These are phyloP conservation scores for Pyrgus malvae DNA, from an alignment of 2,888 invertebrate genomes.

Conservation along the genomic window DNA sequence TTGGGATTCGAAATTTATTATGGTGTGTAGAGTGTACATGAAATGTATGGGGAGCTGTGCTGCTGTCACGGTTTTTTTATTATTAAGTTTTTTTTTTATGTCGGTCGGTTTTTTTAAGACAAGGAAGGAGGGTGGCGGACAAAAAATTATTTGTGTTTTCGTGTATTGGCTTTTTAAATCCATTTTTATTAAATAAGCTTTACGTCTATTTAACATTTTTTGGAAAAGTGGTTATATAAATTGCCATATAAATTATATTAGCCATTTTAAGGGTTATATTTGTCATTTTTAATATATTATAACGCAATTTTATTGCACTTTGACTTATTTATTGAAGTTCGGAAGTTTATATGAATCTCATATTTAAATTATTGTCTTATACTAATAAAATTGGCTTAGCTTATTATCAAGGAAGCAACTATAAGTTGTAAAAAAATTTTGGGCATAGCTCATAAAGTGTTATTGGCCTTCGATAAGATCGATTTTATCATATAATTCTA, in stretches of 20 bases:
- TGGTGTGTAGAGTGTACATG: slow-evolving; percentile 16
- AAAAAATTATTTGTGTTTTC: neutral
- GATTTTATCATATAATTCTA: neutral
- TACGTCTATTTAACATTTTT: too few relatives aligned
- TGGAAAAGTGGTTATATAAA: too few relatives aligned
- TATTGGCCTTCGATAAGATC: neutral
- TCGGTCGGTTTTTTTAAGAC: neutral
- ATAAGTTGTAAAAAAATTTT: neutral
- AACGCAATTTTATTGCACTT: too few relatives aligned
- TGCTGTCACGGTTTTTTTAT: slow-evolving; percentile 15
- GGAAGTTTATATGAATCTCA: too few relatives aligned
- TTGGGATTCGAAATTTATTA: slow-evolving; percentile 13
- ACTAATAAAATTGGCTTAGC: neutral
- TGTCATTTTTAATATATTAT: too few relatives aligned
- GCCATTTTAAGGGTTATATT: too few relatives aligned
- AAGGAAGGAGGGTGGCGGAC: too few relatives aligned
- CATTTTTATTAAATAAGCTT: too few relatives aligned
- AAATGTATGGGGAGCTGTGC: slow-evolving; percentile 32
- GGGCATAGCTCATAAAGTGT: neutral
- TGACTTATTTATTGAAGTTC: too few relatives aligned
- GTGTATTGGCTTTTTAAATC: too few relatives aligned
- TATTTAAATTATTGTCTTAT: too few relatives aligned
- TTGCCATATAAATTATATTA: too few relatives aligned
- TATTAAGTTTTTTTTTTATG: neutral
- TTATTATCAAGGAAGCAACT: neutral